phyloP scores from a whole-genome alignment of 1,140 invertebrate species.

The Atta cephalotes region DNA sequence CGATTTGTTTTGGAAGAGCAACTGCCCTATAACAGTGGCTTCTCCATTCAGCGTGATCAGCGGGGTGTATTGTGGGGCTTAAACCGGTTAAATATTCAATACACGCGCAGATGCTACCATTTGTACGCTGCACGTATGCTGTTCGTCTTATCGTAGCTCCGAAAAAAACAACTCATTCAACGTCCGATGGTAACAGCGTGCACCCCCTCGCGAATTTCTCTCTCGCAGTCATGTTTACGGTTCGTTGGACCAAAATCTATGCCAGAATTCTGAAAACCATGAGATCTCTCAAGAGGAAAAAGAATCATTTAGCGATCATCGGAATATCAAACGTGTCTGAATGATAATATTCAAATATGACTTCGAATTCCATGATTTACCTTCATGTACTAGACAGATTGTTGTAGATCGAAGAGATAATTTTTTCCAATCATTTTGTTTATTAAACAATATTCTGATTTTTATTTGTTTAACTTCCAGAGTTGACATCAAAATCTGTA shows the following conservation, averaged over 20 bases:
- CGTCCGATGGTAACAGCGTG: constrained; percentile 17
- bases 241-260: constrained; percentile 58
- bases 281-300: not conserved
- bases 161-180: constrained; percentile 63
- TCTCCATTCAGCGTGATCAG: constrained; percentile 55
- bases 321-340: constrained; percentile 19
- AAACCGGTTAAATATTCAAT: constrained; percentile 82
- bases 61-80: constrained; percentile 67
- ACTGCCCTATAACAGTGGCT: constrained; percentile 35
- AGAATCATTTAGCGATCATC: constrained; percentile 46
- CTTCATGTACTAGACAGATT: not conserved
- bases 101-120: constrained; percentile 76
- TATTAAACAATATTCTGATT: not conserved
- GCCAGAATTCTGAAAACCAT: constrained; percentile 45
- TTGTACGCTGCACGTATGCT: constrained; percentile 74
- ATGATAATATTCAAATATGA: constrained; percentile 15
- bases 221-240: constrained; percentile 57
- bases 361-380: constrained; percentile 29
- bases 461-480: not conserved
- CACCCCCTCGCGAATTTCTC: constrained; percentile 35
- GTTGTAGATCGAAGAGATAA: not conserved
- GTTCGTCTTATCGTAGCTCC: constrained; percentile 78
- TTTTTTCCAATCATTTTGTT: not conserved
- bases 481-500: too few species aligned
- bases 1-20: constrained; percentile 61